Evolutionary conservation across 2,888 invertebrate genomes (phyloP), one percentile per base, ranked within the genome.

Genomic region (Drosophila prostipennis): DNA sequence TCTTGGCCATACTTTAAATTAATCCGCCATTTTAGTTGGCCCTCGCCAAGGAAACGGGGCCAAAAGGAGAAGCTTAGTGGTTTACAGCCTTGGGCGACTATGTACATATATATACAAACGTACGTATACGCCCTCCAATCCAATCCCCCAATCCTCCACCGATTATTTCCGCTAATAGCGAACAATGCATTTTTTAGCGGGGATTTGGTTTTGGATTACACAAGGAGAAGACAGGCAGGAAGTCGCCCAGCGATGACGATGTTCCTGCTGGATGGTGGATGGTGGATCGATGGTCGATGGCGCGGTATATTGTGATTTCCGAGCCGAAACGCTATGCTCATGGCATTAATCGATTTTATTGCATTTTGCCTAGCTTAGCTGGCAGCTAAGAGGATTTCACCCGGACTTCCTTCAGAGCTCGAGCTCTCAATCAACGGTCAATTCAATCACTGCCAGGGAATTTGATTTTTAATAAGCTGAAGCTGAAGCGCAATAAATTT

Each of bases 141-240:
- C 37, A 37, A n/a, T 37, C 37, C 37, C n/a, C n/a, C 46, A 29
- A 14, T 14, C 14, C 32, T 11, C 48, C 48, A 16, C 16, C 42
- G 69, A 58, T 61, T 60, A 59, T 51, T 69, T 77, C 70, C 60
- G 58, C 70, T 65, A 61, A 63, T 53, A 58, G 45, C 40, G 43
- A 46, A 55, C 64, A 54, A 56, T 72, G 73, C 73, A 72, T 71
- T 72, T 55, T 42, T 71, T 52, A 71, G 53, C 43, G 54, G 36
- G 54, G 55, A 52, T 61, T 61, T 40, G 73, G 61, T 37, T 60
- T 55, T 29, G 46, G 55, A 61, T 55, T 54, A 56, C 73, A 49
- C 29, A 46, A 40, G 42, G 7, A 19, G 29, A 51, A 59, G 49
- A 42, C 46, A 34, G 65, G 48, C 54, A 40, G 71, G 69, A 70